Evolutionary conservation across 2,113 vertebrate genomes (phyloP).

Genomic region (Gnathonemus longibarbis): DNA sequence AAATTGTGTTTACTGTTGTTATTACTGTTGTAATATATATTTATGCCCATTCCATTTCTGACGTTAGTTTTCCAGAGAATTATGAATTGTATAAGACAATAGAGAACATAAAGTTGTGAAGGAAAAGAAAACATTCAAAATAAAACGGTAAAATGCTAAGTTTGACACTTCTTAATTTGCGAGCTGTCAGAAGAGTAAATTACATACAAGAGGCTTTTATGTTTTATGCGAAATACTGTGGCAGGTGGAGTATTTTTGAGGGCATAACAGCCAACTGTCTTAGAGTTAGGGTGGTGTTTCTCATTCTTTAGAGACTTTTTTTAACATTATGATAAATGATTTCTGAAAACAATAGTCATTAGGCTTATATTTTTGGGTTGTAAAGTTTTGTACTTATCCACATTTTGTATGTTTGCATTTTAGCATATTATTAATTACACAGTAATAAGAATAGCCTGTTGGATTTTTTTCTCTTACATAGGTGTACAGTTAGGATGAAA

Average conservation of each 20-base stretch:
- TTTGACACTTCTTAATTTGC: not conserved
- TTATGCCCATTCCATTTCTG: not conserved
- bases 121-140: not conserved
- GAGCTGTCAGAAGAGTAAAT: not conserved
- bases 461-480: not conserved
- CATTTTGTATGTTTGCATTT: not conserved
- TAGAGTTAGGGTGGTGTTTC: not conserved
- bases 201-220: not conserved
- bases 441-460: not conserved
- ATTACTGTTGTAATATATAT: not conserved
- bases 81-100: not conserved
- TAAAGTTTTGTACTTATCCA: not conserved
- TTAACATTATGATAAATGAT: not conserved
- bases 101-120: not conserved
- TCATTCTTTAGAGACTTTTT: not conserved
- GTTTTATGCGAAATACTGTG: not conserved
- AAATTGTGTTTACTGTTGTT: not conserved
- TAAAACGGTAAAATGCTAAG: not conserved
- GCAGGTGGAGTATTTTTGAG: not conserved
- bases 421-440: not conserved
- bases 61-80: not conserved
- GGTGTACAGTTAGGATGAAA: not conserved
- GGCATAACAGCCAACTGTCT: not conserved
- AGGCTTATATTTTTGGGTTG: not conserved
- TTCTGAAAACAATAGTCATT: not conserved